Evolutionary conservation across 1,140 invertebrate genomes (phyloP).

Genomic region (Schlechtendalia chinensis): DNA sequence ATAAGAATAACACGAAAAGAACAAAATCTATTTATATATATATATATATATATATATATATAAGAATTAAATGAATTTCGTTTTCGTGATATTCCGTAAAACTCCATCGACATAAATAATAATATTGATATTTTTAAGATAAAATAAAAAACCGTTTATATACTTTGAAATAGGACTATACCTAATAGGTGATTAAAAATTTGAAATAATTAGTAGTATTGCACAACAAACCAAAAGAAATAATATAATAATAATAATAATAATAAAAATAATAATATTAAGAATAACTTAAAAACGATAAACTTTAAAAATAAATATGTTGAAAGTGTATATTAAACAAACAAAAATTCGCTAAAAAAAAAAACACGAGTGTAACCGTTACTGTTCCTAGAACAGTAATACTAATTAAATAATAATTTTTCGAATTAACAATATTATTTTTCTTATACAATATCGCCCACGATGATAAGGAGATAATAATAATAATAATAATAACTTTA

Average conservation of each 20-base stretch:
- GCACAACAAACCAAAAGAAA: neutral
- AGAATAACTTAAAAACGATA: no score
- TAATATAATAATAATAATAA: neutral
- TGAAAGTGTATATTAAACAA: neutral
- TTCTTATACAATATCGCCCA: no score
- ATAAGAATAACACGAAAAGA: neutral
- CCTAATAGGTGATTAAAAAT: no score
- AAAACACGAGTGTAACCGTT: neutral
- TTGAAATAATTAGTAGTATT: conserved; percentile 31
- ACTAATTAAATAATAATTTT: neutral
- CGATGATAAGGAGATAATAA: no score
- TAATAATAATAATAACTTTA: conserved; percentile 7
- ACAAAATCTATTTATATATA: neutral
- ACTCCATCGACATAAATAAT: no score
- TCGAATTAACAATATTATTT: neutral
- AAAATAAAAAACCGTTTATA: neutral
- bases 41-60: no score
- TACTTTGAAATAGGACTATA: neutral
- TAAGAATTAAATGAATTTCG: no score
- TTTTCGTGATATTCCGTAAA: conserved; percentile 1
- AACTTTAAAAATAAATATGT: no score
- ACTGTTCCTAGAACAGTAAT: neutral
- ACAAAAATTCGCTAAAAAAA: conserved; percentile 17
- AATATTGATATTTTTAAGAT: neutral
- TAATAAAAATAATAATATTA: no score